Conservation (phyloP, 30 jellyfish, hydroid and myxozoan genomes). For the Turritopsis dohrnii region DNA sequence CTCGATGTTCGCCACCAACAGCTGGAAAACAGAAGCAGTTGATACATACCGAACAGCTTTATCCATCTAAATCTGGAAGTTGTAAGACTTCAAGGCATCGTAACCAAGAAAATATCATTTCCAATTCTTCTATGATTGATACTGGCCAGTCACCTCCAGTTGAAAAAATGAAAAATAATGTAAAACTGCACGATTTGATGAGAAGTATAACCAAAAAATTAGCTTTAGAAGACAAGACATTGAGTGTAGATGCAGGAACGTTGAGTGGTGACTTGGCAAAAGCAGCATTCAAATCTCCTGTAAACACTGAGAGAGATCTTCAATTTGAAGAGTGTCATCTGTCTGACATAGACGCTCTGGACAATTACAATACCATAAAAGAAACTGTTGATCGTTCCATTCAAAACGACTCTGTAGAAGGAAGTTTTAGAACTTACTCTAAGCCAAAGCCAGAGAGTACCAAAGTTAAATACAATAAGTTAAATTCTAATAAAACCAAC, state of each 20-base stretch:
- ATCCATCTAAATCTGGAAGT: neutral
- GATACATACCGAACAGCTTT: neutral
- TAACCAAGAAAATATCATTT: neutral
- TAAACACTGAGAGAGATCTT: neutral
- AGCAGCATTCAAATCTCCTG: neutral
- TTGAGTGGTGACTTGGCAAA: neutral
- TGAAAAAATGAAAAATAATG: neutral
- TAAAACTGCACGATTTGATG: constrained; percentile 1
- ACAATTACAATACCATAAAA: neutral
- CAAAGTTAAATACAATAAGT: neutral
- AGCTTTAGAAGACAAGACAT: constrained; percentile 4
- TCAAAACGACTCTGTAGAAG: neutral
- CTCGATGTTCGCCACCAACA: neutral
- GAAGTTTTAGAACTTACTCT: neutral
- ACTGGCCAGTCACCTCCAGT: neutral
- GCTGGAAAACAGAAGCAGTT: neutral
- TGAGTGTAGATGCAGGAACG: neutral
- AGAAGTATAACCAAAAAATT: constrained; percentile 25
- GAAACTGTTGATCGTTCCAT: neutral
- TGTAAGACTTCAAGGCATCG: neutral
- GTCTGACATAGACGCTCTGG: neutral
- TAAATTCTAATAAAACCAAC: neutral
- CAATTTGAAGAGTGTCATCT: neutral
- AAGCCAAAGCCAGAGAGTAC: neutral
- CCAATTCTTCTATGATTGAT: neutral